Base-by-base conservation (phyloP, 2,797 vertebrate genomes). In the Hapalemur alaotrensis region DNA sequence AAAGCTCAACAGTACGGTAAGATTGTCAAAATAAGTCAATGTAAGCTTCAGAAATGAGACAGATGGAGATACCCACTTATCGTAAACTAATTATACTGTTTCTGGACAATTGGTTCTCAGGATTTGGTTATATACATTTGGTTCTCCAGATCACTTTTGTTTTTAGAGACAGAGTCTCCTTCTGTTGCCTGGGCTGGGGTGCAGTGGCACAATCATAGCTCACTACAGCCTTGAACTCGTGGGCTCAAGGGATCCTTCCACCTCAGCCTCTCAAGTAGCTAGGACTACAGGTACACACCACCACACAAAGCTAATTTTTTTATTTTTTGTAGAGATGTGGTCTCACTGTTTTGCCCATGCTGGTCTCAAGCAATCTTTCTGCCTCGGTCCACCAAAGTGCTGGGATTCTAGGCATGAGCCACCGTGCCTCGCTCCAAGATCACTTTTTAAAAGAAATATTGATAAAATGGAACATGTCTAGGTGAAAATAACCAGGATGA, bases 371-470 rank as follows among this genome's bases (percentile, higher is more conserved):
- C 63, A 65, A 65, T 65, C 32, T 18, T n/a, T 32, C 63, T 0
- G 7, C 15, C 32, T n/a, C 3, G 0, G 63, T 17, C 17, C n/a
- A n/a, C 17, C 63, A 65, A n/a, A 65, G 63, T 65, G 63, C 63
- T 65, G n/a, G 63, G 63, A 65, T 65, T 65, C 30, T 17, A 65
- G 63, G 32, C 17, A 9, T 65, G 63, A 65, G 32, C 32, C 32
- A n/a, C 7, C 8, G 8, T 8, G 15, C 32, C 63, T 65, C 17
- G 15, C 32, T 5, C 8, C n/a, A 35, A 35, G 65, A 69, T 69
- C 12, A 52, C 32, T 78, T 59, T 96, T 91, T 69, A 59, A 91
- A 95, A 93, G 43, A 79, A 87, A 95, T 35, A 50, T 0, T 65
- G 50, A 81, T 13, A 61, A 92, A 73, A 59, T 41, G 14, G n/a